phyloP scores from a whole-genome alignment of 2,888 invertebrate species.

The Adelphocoris suturalis region DNA sequence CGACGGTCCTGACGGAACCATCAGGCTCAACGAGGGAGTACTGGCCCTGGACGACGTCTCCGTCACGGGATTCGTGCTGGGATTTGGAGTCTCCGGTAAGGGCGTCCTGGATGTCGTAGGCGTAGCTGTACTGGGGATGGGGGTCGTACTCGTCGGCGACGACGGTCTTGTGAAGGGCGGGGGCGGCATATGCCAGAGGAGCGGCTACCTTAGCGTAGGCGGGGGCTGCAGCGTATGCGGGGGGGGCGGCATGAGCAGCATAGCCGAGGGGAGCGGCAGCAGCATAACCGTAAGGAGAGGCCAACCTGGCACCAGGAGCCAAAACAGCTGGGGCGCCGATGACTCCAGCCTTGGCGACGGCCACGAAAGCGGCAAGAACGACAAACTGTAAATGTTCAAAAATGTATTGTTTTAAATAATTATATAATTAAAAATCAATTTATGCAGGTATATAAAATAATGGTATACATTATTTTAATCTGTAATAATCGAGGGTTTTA shows the following conservation, averaged over 20 bases:
- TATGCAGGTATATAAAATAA: too few species aligned
- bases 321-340: slow-evolving; percentile 68
- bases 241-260: slow-evolving; percentile 45
- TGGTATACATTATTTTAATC: too few species aligned
- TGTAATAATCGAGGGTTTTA: too few species aligned
- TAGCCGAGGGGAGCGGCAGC: slow-evolving; percentile 46
- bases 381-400: background rate
- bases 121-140: slow-evolving; percentile 62
- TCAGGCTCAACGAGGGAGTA: slow-evolving; percentile 61
- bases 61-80: slow-evolving; percentile 64
- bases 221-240: slow-evolving; percentile 49
- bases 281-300: slow-evolving; percentile 38
- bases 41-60: slow-evolving; percentile 58
- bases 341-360: slow-evolving; percentile 58
- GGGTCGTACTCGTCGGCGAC: slow-evolving; percentile 64
- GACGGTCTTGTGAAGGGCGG: slow-evolving; percentile 54
- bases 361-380: slow-evolving; percentile 40
- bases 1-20: slow-evolving; percentile 62
- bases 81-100: slow-evolving; percentile 62
- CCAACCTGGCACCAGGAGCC: slow-evolving; percentile 46
- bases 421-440: too few species aligned
- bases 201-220: slow-evolving; percentile 50
- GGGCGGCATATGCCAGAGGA: slow-evolving; percentile 61
- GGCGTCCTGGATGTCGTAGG: slow-evolving; percentile 64
- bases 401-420: background rate